phyloP scores from a whole-genome alignment of 2,113 vertebrate genomes.

The Natator depressus region DNA sequence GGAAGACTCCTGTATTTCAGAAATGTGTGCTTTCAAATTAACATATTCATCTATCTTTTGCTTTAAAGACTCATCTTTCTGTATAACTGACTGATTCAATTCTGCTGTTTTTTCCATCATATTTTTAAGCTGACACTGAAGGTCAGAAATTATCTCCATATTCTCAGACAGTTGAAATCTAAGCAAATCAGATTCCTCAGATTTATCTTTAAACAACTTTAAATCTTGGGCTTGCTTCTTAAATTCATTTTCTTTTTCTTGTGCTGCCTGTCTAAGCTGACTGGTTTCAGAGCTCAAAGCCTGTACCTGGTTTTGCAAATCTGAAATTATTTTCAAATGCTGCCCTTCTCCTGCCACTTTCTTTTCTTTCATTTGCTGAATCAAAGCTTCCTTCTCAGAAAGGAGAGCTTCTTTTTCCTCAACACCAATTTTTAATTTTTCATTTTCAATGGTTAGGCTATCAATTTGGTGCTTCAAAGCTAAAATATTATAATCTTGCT shows the following conservation, averaged over 20 bases:
- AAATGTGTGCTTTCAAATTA: slow-evolving; percentile 68
- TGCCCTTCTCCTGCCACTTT: slow-evolving; percentile 71
- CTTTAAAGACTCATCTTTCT: slow-evolving; percentile 79
- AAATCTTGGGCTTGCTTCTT: slow-evolving; percentile 75
- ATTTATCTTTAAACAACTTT: slow-evolving; percentile 73
- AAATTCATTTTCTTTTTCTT: slow-evolving; percentile 73
- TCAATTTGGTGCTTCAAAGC: slow-evolving; percentile 75
- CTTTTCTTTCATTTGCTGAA: slow-evolving; percentile 76
- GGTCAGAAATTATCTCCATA: slow-evolving; percentile 77
- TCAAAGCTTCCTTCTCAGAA: slow-evolving; percentile 74
- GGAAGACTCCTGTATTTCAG: slow-evolving; percentile 72
- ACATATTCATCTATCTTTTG: slow-evolving; percentile 72
- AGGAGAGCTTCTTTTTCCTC: slow-evolving; percentile 75
- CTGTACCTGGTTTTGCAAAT: slow-evolving; percentile 75
- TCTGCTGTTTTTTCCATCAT: slow-evolving; percentile 57
- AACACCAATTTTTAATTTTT: slow-evolving; percentile 66
- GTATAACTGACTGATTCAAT: slow-evolving; percentile 62
- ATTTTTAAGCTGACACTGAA: slow-evolving; percentile 74
- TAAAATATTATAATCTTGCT: slow-evolving; percentile 67
- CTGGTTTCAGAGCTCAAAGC: slow-evolving; percentile 35
- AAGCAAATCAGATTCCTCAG: slow-evolving; percentile 74
- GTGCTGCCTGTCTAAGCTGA: slow-evolving; percentile 47
- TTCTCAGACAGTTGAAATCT: slow-evolving; percentile 79
- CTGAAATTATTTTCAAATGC: slow-evolving; percentile 71
- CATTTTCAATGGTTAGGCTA: slow-evolving; percentile 62